These are phyloP conservation scores for Phlogophora meticulosa DNA, from an alignment of 2,888 invertebrate genomes.

Conservation along the genomic window DNA sequence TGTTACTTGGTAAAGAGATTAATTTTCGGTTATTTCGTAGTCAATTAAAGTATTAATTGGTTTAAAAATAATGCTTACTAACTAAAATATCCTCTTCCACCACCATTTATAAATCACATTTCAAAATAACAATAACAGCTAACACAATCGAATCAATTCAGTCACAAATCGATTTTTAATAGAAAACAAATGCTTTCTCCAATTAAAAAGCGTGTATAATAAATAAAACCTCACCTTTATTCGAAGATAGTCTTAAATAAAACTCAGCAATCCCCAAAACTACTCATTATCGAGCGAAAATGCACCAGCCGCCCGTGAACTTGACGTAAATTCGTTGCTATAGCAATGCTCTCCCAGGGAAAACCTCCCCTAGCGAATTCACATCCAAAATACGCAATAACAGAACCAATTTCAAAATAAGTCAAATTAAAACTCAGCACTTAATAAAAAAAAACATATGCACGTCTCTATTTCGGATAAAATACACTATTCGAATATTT, in stretches of 20 bases:
- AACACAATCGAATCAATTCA: slow-evolving; percentile 8
- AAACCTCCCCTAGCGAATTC: slow-evolving; percentile 75
- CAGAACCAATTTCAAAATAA: slow-evolving; percentile 61
- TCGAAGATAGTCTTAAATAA: slow-evolving; percentile 50
- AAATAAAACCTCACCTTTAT: slow-evolving; percentile 61
- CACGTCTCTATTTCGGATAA: slow-evolving; percentile 73
- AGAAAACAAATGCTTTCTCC: slow-evolving; percentile 16
- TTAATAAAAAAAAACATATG: slow-evolving; percentile 67
- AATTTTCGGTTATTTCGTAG: background rate
- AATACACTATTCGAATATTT: slow-evolving; percentile 67
- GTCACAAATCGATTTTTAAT: slow-evolving; percentile 32
- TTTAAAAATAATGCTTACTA: background rate
- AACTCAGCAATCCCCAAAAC: slow-evolving; percentile 71
- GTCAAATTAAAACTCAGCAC: slow-evolving; percentile 60
- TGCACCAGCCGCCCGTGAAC: slow-evolving; percentile 90
- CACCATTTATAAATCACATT: background rate
- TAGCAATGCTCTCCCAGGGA: slow-evolving; percentile 85
- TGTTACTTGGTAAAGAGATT: background rate
- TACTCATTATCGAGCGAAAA: slow-evolving; percentile 87
- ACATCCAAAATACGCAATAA: slow-evolving; percentile 73
- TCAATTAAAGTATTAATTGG: background rate
- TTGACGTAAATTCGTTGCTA: slow-evolving; percentile 86
- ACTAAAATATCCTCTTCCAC: background rate
- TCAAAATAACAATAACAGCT: background rate
- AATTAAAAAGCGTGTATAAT: slow-evolving; percentile 22